These are phyloP conservation scores for Metaphire vulgaris DNA, from an alignment of 1,140 invertebrate species.

Conservation along the genomic window DNA sequence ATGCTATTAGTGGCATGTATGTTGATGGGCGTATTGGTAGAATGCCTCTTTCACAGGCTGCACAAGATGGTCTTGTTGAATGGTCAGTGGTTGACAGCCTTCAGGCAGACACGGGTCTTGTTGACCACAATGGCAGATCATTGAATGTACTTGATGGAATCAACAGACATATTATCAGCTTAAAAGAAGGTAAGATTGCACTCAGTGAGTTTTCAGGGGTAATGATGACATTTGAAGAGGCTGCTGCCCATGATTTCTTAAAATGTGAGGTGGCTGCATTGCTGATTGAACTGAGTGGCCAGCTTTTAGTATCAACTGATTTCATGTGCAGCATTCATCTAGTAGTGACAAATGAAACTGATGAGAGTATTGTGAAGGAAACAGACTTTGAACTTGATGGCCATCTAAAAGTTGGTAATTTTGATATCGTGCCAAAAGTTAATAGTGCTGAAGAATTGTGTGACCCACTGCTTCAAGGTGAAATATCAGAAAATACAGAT, in stretches of 20 bases:
- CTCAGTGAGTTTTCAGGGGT: neutral
- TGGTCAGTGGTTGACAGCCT: neutral
- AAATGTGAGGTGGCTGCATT: neutral
- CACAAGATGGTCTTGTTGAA: neutral
- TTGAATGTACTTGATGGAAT: neutral
- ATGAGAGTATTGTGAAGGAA: too few relatives aligned
- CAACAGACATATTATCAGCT: neutral
- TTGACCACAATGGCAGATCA: neutral
- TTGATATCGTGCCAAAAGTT: too few relatives aligned
- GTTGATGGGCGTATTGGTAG: neutral
- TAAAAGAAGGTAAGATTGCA: neutral
- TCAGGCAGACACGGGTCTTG: neutral
- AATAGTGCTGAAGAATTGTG: too few relatives aligned
- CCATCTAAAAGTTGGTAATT: too few relatives aligned
- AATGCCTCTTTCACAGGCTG: neutral
- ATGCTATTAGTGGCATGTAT: neutral
- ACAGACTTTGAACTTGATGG: too few relatives aligned
- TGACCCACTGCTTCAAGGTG: too few relatives aligned
- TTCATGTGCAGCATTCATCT: neutral
- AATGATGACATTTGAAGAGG: neutral
- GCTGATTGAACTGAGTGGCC: neutral
- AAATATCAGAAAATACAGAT: too few relatives aligned
- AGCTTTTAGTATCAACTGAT: neutral
- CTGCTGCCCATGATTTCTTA: neutral
- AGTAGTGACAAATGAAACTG: neutral